A percentile compares a stretch with the other conserved stretches of the same genome.
These are phyloP conservation scores for Ceyx cyanopectus DNA, from an alignment of 2,113 vertebrate genomes.

Conservation along the genomic window DNA sequence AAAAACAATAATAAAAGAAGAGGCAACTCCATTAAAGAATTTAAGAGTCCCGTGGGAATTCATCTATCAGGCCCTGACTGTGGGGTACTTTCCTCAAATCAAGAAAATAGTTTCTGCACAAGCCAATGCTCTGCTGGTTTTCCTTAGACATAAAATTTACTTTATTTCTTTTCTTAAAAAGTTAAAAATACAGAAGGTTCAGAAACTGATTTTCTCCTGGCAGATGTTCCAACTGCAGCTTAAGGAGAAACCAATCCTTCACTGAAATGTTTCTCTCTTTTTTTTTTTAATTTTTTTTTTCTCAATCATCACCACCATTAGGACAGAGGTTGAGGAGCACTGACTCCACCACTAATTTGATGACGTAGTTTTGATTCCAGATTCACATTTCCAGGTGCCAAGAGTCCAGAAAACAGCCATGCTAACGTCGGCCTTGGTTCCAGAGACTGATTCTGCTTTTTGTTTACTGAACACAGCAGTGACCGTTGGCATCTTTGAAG, in stretches of 20 bases:
- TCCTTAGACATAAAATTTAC: constrained; percentile 76
- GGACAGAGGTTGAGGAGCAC: constrained; percentile 69
- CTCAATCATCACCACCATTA: constrained; percentile 75
- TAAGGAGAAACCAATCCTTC: constrained; percentile 79
- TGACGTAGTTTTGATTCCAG: constrained; percentile 73
- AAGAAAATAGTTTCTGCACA: constrained; percentile 62
- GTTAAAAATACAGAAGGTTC: constrained; percentile 77
- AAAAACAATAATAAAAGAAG: background rate
- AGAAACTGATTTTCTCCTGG: constrained; percentile 73
- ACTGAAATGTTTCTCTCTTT: constrained; percentile 76
- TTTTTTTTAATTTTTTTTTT: constrained; percentile 46
- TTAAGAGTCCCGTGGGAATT: constrained; percentile 20
- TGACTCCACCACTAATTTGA: constrained; percentile 72
- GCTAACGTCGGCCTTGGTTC: constrained; percentile 59
- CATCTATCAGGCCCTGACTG: constrained; percentile 31
- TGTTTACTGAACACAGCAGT: constrained; percentile 95
- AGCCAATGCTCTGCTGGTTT: constrained; percentile 77
- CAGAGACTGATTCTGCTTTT: background rate
- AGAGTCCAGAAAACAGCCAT: constrained; percentile 78
- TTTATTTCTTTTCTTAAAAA: constrained; percentile 73
- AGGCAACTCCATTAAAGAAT: background rate
- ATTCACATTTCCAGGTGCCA: constrained; percentile 84
- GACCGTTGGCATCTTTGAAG: constrained; percentile 94
- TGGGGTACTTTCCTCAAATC: constrained; percentile 31
- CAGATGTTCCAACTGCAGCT: constrained; percentile 72